Evolutionary conservation across 2,888 invertebrate species (phyloP), one percentile per base, ranked within the genome.

Genomic region (Patella caerulea): DNA sequence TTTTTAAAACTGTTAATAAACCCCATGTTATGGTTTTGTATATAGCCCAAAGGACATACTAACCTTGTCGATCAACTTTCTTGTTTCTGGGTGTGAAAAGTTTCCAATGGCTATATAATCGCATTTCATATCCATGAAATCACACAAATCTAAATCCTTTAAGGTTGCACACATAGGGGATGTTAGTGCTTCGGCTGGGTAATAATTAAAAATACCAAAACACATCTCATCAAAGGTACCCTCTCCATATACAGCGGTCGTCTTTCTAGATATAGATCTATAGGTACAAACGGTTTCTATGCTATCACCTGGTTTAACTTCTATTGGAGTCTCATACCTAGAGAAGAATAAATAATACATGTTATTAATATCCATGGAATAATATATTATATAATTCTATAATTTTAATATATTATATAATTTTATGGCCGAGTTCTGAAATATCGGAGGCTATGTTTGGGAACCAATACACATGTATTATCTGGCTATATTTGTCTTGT

Each of bases 251-350:
- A 29, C 53, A 2, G 81, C 79, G 34, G 81, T 79, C 19, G 45
- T 54, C 12, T 74, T 76, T 29, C 74, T 70, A 14, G 72, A 73
- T 17, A 54, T 72, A 0, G 83, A 80, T 24, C 77, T 45, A 74
- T 75, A 82, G 12, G 45, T 45, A 71, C 83, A 83, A 12, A 78
- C 79, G 11, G 73, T 75, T 34, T 73, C 54, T 19, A 83, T 34
- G 19, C 79, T 75, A 74, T 83, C 82, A 0, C 83, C 83, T 14
- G 82, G 81, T 52, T 55, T 19, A 14, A 82, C 24, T 55, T 80
- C 76, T 2, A 80, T 45, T 15, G 79, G 79, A 17, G 56, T 9
- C 17, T 73, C 71, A 45, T 24, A 74, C 17, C 81, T 81, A 59
- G 7, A 72, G 53, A 17, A 12, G 11, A 65, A 75, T 73, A 78